Conservation (phyloP, 2,888 invertebrate genomes). For the Cephus runcator region DNA sequence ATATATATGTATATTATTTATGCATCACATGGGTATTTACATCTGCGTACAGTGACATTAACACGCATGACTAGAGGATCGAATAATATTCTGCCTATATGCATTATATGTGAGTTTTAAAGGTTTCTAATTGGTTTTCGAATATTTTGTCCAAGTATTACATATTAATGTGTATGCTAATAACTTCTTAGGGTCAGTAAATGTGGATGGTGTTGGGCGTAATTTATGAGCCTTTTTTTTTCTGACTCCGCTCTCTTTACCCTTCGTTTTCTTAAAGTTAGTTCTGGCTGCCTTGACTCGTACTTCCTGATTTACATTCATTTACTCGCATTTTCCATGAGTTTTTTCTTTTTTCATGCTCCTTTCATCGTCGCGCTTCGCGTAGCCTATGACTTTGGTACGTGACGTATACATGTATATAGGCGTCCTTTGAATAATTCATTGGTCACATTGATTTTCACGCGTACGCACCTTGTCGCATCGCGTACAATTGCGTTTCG, state of each 20-base stretch:
- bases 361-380: neutral
- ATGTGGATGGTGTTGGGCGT: neutral
- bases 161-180: neutral
- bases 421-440: slow-evolving; percentile 18
- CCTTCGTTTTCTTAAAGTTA: neutral
- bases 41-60: neutral
- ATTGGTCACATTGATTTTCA: slow-evolving; percentile 4
- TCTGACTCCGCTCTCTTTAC: no score
- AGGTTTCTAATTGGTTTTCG: neutral
- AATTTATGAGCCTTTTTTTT: no score
- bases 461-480: neutral
- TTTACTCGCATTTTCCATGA: neutral
- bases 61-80: neutral
- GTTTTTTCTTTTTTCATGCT: neutral
- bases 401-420: neutral
- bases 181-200: neutral
- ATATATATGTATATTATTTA: neutral
- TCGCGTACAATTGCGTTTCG: neutral
- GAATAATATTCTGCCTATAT: neutral
- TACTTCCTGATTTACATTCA: neutral
- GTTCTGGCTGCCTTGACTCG: neutral
- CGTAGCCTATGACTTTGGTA: neutral
- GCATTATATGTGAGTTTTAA: neutral
- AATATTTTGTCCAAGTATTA: neutral
- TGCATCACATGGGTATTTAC: neutral